Percentiles rank a stretch among this genome's conserved stretches.
Evolutionary conservation across 2,888 invertebrate genomes (phyloP).

Genomic region (Eupelmus urozonus): DNA sequence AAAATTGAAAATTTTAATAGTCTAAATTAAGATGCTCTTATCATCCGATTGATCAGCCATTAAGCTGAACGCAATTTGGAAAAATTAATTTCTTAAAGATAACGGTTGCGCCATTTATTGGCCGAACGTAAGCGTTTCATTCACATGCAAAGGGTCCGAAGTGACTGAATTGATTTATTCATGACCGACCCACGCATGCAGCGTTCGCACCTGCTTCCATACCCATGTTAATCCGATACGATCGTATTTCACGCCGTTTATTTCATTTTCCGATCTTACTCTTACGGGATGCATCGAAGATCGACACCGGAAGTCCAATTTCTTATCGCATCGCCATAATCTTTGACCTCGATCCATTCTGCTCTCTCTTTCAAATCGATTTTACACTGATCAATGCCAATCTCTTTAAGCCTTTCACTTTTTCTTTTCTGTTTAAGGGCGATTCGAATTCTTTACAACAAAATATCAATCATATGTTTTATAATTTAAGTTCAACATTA

Average conservation of each 20-base stretch:
- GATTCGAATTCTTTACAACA: neutral
- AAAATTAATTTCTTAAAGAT: constrained; percentile 45
- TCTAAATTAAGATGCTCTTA: constrained; percentile 27
- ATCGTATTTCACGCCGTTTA: constrained; percentile 54
- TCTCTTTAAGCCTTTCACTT: constrained; percentile 24
- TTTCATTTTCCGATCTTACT: constrained; percentile 35
- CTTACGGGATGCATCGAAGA: constrained; percentile 10
- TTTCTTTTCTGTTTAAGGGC: neutral
- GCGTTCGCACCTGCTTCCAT: constrained; percentile 70
- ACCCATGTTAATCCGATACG: constrained; percentile 67
- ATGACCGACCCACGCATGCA: constrained; percentile 65
- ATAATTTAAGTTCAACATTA: no score
- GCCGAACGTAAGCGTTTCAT: neutral
- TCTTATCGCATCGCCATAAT: constrained; percentile 22
- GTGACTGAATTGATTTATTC: constrained; percentile 67
- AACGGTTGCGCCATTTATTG: constrained; percentile 30
- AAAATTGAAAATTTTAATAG: constrained; percentile 44
- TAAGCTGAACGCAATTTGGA: constrained; percentile 28
- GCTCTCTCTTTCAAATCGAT: constrained; percentile 39
- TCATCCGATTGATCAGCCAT: constrained; percentile 31
- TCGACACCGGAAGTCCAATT: constrained; percentile 40
- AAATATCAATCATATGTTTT: neutral
- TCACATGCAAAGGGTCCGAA: constrained; percentile 23
- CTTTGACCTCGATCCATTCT: constrained; percentile 23
- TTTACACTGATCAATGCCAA: constrained; percentile 26